Evolutionary conservation across 2,888 invertebrate species (phyloP), one percentile per base, ranked within the genome.

Genomic region (Luffia ferchaultella): DNA sequence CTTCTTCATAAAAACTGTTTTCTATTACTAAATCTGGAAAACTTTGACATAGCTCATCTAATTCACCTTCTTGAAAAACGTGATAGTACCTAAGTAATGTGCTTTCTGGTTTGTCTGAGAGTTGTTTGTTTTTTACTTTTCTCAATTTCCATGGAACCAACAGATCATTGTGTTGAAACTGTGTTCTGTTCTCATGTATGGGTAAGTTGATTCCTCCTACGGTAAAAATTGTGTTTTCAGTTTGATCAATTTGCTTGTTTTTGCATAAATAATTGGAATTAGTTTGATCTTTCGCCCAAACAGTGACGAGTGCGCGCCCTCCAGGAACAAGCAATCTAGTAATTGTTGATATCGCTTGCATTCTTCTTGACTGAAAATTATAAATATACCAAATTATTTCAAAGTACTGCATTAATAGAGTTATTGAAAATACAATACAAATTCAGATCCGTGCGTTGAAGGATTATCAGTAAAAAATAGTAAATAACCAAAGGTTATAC

Each of bases 81-180:
- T 98, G 98, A 73, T 98, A 98, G 70, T 89, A 98, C 54, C 98
- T 85, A 48, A 96, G 82, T 66, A 92, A 89, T 2, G 88, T 86
- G n/a, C 73, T 78, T 1, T 78, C 72, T 0, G 80, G 71, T 49
- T 68, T 58, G 42, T 65, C 60, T 1, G 76, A 67, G 16, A 71
- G 54, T 52, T 76, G 75, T 18, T 72, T 63, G n/a, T 67, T 62
- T 0, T 62, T 59, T 0, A 65, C 53, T 7, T 60, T 60, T 41
- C 73, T 91, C 42, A 92, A 74, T 64, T 94, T 95, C 99, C 99
- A 99, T 0, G 98, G 98, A 0, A 99, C 98, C 30, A 99, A 83
- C 53, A 98, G 74, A 73, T 99, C 98, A 58, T 92, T 91, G 60
- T 95, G 90, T 62, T 88, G 85, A 73, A 99, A 99, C 62, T 93